phyloP scores from a whole-genome alignment of 2,113 vertebrate genomes.

The human region GRCh38 chr3:67189501-67190000 shows the following conservation, averaged over 20 bases:
- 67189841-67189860: not conserved
- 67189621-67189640: constrained; percentile 30
- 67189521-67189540: not conserved
- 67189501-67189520: constrained; percentile 6
- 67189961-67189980: not conserved
- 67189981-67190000: not conserved
- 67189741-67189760: not conserved
- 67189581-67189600: not conserved
- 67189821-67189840: not conserved
- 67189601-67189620: not conserved
- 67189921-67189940: not conserved
- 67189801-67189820: not conserved
- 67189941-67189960: not conserved
- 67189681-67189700: not conserved
- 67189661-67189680: not conserved
- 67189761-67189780: not conserved
- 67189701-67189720: not conserved
- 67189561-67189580: not conserved
- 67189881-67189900: not conserved
- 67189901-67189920: not conserved
- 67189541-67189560: constrained; percentile 33
- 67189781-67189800: not conserved
- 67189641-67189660: not conserved
- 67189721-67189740: not conserved
- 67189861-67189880: not conserved